Percentiles rank a stretch among this genome's conserved stretches.
Conservation (phyloP, 1,140 invertebrate species). For the Leguminivora glycinivorella region DNA sequence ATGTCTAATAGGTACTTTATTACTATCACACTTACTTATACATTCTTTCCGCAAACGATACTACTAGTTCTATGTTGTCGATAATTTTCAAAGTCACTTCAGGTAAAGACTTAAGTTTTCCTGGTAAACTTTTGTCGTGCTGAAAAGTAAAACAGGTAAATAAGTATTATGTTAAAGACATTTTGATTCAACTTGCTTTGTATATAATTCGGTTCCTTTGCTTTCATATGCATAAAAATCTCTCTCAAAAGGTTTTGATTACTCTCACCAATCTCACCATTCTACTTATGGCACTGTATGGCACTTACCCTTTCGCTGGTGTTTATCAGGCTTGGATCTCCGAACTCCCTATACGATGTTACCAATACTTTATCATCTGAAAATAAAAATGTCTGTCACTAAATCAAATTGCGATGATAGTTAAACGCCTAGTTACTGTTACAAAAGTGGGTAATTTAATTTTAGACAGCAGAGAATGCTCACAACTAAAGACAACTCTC, state of each 20-base stretch:
- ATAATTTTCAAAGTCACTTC: slow-evolving; percentile 96
- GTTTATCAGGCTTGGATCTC: slow-evolving; percentile 81
- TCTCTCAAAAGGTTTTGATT: too few species aligned
- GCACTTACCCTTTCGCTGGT: slow-evolving; percentile 82
- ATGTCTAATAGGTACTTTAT: too few species aligned
- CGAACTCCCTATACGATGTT: slow-evolving; percentile 44
- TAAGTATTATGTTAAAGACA: not conserved
- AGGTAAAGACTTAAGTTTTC: slow-evolving; percentile 92
- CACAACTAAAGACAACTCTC: too few species aligned
- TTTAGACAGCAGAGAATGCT: not conserved
- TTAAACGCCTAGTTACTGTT: too few species aligned
- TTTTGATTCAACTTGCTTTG: too few species aligned
- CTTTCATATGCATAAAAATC: too few species aligned
- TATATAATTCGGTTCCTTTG: too few species aligned
- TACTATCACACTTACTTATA: slow-evolving; percentile 87
- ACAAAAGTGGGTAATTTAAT: too few species aligned
- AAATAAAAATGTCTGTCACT: not conserved
- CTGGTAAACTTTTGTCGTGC: slow-evolving; percentile 94
- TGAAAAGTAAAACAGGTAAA: slow-evolving; percentile 76
- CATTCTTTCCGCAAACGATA: slow-evolving; percentile 91
- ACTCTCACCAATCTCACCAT: not conserved
- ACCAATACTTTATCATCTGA: slow-evolving; percentile 2
- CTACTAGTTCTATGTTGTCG: slow-evolving; percentile 92
- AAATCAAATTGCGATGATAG: too few species aligned
- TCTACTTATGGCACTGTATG: too few species aligned